Evolutionary conservation across 2,888 invertebrate species (phyloP), one percentile per base, ranked within the genome.

Genomic region (Spodoptera picta): DNA sequence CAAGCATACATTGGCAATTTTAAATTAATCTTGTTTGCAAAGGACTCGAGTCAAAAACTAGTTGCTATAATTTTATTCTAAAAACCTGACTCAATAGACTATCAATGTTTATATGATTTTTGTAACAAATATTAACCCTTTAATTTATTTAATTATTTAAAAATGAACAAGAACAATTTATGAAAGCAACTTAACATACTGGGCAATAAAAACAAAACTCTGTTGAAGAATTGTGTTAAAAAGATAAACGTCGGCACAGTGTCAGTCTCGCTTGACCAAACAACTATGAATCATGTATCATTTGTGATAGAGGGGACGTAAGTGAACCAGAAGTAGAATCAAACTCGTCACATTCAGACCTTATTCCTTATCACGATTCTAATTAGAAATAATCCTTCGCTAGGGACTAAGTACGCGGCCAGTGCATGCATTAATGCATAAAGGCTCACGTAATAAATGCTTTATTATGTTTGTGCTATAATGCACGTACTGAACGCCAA

Each of bases 361-460:
- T 51, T 59, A 61, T 36, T 69, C 55, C 51, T 51, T 47, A 41
- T 62, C 52, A 53, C 41, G 46, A 62, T 60, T 45, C 43, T 51
- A 54, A 59, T 58, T 62, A 54, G 41, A 51, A 46, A 52, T 19
- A 51, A 54, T 60, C 48, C 59, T 55, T 57, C 50, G 45, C 42
- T 62, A 14, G 36, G 24, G 44, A 52, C 49, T 3, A 42, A 24
- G 24, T 14, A 48, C 6, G 44, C 48, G 27, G 12, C 14, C 65
- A 69, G 58, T 66, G 63, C 64, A 75, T 80, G 70, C 76, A 82
- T 80, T 79, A 80, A 81, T 77, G 72, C 76, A 79, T 75, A 80
- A 79, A 82, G 73, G 70, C 80, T 81, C 81, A 75, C 80, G 73
- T 81, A 81, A 83, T 79, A 80, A 80, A 80, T 79, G 77, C 73